Base-by-base conservation (phyloP, 2,888 invertebrate species). In the Phasia obesa region DNA sequence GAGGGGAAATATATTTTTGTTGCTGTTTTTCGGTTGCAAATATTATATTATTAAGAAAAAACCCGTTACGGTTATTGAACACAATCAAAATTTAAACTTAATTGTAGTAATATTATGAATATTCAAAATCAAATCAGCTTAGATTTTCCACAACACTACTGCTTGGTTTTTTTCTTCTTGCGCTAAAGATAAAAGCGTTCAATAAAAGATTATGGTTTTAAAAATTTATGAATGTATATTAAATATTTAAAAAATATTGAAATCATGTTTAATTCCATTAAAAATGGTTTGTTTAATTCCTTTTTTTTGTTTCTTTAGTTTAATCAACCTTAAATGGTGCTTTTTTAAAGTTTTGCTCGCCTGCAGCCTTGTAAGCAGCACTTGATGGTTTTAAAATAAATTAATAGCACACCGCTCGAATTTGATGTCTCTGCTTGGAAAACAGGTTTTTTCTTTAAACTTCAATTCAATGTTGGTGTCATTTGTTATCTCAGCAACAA, bases 371-470 rank as follows among this genome's bases (percentile, higher is more conserved):
- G 31, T 70, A 53, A 62, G n/a, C 19, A 55, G 23, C 62, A 35
- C 19, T 65, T 73, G 59, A 19, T 23, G 55, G 44, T 69, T 42
- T 62, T 49, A 19, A 38, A 23, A 15, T 27, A 38, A 55, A 62
- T 19, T 42, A 42, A 62, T 38, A 69, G 47, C 55, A 38, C 44
- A 74, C 79, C 77, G 80, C 83, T 82, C 17, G 47, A 57, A 4
- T 11, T 27, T 47, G n/a, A 44, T 44, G 2, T 31, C 42, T 17
- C 44, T 55, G 5, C 86, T 87, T 85, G 87, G 17, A 51, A 62
- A 62, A 83, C 87, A 88, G 87, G 86, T 59, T 47, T 65, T 31
- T 38, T 59, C 17, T 44, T 47, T 47, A 17, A 47, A 17, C 19
- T 64, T 65, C 51, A 73, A 51, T 71, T 65, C 57, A 57, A 64